Evolutionary conservation across 64 coral and sea anemone species (phyloP).

Genomic region (Orbicella faveolata): DNA sequence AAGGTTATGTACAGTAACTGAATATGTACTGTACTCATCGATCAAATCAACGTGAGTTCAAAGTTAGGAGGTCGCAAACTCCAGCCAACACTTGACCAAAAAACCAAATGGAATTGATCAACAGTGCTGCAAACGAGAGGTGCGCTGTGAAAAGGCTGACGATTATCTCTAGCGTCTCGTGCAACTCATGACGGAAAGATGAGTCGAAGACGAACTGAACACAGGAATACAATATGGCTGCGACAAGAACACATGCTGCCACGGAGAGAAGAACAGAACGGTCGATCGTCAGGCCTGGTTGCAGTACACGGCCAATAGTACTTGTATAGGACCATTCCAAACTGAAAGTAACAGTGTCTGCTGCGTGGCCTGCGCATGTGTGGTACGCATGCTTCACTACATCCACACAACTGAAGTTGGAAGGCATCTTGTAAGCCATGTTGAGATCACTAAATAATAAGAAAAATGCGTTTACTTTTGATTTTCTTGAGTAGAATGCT

Average conservation of each 20-base stretch:
- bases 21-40: background rate
- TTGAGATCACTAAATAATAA: background rate
- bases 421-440: background rate
- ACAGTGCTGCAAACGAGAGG: constrained; percentile 5
- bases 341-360: background rate
- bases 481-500: background rate
- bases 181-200: constrained; percentile 26
- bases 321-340: background rate
- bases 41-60: background rate
- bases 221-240: background rate
- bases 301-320: background rate
- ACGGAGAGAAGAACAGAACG: background rate
- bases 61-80: constrained; percentile 27
- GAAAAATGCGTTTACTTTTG: background rate
- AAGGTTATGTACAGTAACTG: background rate
- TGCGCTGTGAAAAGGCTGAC: constrained; percentile 26
- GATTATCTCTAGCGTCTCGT: constrained; percentile 11
- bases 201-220: background rate
- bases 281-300: background rate
- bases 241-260: background rate
- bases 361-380: background rate
- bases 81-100: constrained; percentile 20
- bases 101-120: constrained; percentile 35
- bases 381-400: background rate
- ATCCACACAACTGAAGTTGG: constrained; percentile 1